Evolutionary conservation across 2,797 vertebrate species (phyloP).

Genomic region (Geotrypetes seraphini): DNA sequence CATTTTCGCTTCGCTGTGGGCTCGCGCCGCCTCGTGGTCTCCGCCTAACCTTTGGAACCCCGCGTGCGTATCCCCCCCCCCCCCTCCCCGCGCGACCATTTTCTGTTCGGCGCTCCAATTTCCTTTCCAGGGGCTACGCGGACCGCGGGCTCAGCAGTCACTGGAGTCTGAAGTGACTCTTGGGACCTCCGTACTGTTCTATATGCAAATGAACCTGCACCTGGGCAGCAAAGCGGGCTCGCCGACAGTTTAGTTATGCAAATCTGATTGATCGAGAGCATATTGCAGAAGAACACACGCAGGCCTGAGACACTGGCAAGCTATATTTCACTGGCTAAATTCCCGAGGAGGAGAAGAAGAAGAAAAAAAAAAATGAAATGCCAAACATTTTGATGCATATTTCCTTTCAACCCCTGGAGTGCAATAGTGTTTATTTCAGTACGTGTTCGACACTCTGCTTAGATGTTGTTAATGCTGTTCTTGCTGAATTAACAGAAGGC

Average conservation of each 20-base stretch:
- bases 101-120: conserved; percentile 98
- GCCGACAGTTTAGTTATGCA: conserved; percentile 99
- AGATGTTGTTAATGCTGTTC: conserved; percentile 47
- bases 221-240: conserved; percentile 96
- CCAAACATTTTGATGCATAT: conserved; percentile 65
- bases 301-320: conserved; percentile 69
- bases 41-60: conserved; percentile 54
- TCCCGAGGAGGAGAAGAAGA: too few species aligned
- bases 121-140: conserved; percentile 84
- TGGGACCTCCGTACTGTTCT: conserved; percentile 98
- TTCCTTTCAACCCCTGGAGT: conserved; percentile 55
- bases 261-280: conserved; percentile 98
- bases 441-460: conserved; percentile 45
- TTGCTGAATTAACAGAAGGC: conserved; percentile 51
- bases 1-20: conserved; percentile 11
- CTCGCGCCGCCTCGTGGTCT: conserved; percentile 38
- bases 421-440: conserved; percentile 41
- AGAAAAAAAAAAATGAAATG: conserved; percentile 69
- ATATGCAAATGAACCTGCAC: conserved; percentile 98
- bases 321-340: conserved; percentile 88
- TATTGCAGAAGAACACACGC: conserved; percentile 79
- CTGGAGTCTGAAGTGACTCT: conserved; percentile 97
- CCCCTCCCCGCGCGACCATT: conserved; percentile 65
- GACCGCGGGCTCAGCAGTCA: conserved; percentile 95
- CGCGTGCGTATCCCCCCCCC: conserved; percentile 59